Percentiles rank a stretch among this genome's conserved stretches.
Conservation (phyloP, 2,888 invertebrate genomes). For the Drosophila picticornis region DNA sequence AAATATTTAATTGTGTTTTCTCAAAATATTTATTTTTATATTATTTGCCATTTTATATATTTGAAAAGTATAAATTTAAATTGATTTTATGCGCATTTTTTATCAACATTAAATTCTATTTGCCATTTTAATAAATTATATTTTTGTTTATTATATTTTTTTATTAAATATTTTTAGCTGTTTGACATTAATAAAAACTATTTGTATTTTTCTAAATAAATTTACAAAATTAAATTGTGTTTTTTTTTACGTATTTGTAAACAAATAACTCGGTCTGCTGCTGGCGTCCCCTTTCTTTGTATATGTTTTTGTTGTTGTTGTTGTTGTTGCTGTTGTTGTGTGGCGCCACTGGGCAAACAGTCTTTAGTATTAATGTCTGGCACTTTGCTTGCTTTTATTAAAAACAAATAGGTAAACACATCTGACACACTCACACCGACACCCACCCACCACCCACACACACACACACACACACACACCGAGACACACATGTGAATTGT, state of each 20-base stretch:
- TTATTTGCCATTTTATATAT: too few relatives aligned
- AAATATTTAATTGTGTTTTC: not conserved
- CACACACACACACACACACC: slow-evolving; percentile 9
- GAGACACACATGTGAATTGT: not conserved
- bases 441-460: slow-evolving; percentile 9
- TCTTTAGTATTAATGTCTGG: slow-evolving; percentile 46
- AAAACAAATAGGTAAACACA: slow-evolving; percentile 53
- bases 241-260: not conserved
- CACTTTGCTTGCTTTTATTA: slow-evolving; percentile 42
- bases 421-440: slow-evolving; percentile 15
- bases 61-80: not conserved
- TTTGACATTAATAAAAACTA: not conserved
- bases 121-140: not conserved
- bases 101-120: not conserved
- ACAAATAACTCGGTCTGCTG: too few relatives aligned
- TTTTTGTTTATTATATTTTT: not conserved
- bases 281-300: not conserved
- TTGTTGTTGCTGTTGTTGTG: not conserved
- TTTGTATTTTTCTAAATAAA: not conserved
- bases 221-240: not conserved
- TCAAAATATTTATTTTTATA: too few relatives aligned
- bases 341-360: slow-evolving; percentile 36
- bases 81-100: not conserved
- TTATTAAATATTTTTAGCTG: not conserved
- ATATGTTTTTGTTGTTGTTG: not conserved